Evolutionary conservation across 2,888 invertebrate species (phyloP).

Genomic region (Troides oblongomaculatus): DNA sequence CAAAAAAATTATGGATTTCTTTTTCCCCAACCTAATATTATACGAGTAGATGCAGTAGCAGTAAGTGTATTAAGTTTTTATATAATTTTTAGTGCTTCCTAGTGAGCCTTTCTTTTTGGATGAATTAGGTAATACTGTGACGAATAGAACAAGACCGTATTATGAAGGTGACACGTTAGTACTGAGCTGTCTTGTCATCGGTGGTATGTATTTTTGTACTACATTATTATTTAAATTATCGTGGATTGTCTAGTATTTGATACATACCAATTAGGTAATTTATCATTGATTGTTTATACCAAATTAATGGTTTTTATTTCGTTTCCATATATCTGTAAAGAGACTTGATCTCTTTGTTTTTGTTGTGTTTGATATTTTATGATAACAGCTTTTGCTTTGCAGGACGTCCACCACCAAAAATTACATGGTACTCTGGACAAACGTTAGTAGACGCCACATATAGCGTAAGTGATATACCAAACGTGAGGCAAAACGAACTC

Average conservation of each 20-base stretch:
- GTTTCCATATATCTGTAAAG: too few species aligned
- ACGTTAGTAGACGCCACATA: constrained; percentile 85
- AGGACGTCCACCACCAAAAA: constrained; percentile 88
- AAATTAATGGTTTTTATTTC: too few species aligned
- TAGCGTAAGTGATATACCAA: constrained; percentile 81
- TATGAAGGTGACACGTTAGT: constrained; percentile 80
- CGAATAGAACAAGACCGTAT: constrained; percentile 74
- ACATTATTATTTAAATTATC: too few species aligned
- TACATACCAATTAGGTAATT: too few species aligned
- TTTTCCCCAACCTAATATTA: too few species aligned
- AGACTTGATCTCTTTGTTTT: too few species aligned
- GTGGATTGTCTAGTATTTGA: too few species aligned
- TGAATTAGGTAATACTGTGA: constrained; percentile 70
- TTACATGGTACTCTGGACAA: constrained; percentile 89
- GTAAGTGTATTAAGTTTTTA: neutral
- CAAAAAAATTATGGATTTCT: neutral
- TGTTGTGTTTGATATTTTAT: too few species aligned
- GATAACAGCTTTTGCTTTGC: constrained; percentile 28
- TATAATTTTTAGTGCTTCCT: constrained; percentile 65
- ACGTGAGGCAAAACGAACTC: constrained; percentile 85
- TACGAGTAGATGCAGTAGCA: neutral
- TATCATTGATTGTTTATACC: too few species aligned
- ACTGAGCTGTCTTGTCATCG: constrained; percentile 78
- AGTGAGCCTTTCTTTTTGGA: constrained; percentile 75
- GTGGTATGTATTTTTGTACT: constrained; percentile 61